These are phyloP conservation scores for Embidobia sp. DNA, from an alignment of 2,888 invertebrate species.

Conservation along the genomic window DNA sequence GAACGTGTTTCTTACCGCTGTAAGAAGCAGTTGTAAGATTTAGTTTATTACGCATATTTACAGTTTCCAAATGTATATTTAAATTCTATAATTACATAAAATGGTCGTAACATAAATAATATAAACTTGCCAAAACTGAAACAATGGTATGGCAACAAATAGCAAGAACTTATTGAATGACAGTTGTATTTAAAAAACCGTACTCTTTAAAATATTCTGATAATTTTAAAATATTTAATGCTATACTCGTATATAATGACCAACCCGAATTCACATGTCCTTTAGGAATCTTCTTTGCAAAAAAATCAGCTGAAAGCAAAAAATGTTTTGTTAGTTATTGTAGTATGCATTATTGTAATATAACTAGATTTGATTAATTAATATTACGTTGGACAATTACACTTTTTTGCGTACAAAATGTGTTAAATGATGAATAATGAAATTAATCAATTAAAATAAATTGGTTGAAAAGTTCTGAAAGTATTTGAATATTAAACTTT, in stretches of 20 bases:
- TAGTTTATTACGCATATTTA: constrained; percentile 41
- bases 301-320: constrained; percentile 23
- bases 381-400: too few relatives aligned
- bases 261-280: too few relatives aligned
- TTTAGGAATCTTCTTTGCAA: constrained; percentile 5
- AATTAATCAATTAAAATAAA: not conserved
- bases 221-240: constrained; percentile 24
- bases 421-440: too few relatives aligned
- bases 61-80: constrained; percentile 31
- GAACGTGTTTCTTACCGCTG: constrained; percentile 13
- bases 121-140: constrained; percentile 9
- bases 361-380: not conserved
- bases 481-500: too few relatives aligned
- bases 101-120: constrained; percentile 11
- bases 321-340: too few relatives aligned
- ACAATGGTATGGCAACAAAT: constrained; percentile 7
- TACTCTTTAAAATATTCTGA: constrained; percentile 9
- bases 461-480: too few relatives aligned
- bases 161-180: not conserved
- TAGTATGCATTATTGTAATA: too few relatives aligned
- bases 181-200: not conserved
- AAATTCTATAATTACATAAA: constrained; percentile 50
- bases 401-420: too few relatives aligned
- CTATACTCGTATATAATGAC: too few relatives aligned
- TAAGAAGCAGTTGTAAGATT: constrained; percentile 24